Base-by-base conservation (phyloP, 2,797 vertebrate genomes). In the Esox lucius region DNA sequence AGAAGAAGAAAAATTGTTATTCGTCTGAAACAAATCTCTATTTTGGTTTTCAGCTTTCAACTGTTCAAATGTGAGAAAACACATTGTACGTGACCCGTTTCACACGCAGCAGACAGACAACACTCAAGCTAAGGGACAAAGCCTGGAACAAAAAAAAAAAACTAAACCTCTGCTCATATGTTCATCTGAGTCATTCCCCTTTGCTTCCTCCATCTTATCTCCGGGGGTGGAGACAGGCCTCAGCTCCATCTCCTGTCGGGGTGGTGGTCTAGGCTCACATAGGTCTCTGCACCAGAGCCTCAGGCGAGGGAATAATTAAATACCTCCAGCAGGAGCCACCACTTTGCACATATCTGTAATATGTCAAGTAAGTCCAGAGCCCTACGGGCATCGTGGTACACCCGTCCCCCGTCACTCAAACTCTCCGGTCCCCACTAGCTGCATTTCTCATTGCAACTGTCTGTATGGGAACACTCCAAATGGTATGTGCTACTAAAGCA, bases 321-420 rank as follows among this genome's bases (percentile, higher is more conserved):
- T 76, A 78, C 71, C 80, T 80, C 72, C 49, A 76, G 78, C 69
- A 66, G 74, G 22, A 73, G 28, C 76, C 76, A 33, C 68, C 71
- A 70, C 68, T 82, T 82, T 73, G 61, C 83, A 81, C 56, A 59
- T 33, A 66, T 79, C 76, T 81, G 79, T 83, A 84, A 85, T 46
- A 3, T 84, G 70, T 24, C 56, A 76, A 73, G 73, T 80, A 35
- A 75, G 69, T 72, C 33, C 66, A 11, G 9, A 68, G 70, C 73
- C 78, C 75, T 70, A 13, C 28, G 22, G 78, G 72, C n/a, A 59
- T 64, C 1, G 17, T 74, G 74, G 74, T 67, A 71, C 70, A 71
- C 78, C 66, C 70, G 70, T 78, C 67, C 13, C 0, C 84, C 85
- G 84, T 82, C 84, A 82, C 48, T 48, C 53, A 53, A n/a, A 26